phyloP scores from a whole-genome alignment of 1,140 invertebrate species.

The Matsumurasca onukii region DNA sequence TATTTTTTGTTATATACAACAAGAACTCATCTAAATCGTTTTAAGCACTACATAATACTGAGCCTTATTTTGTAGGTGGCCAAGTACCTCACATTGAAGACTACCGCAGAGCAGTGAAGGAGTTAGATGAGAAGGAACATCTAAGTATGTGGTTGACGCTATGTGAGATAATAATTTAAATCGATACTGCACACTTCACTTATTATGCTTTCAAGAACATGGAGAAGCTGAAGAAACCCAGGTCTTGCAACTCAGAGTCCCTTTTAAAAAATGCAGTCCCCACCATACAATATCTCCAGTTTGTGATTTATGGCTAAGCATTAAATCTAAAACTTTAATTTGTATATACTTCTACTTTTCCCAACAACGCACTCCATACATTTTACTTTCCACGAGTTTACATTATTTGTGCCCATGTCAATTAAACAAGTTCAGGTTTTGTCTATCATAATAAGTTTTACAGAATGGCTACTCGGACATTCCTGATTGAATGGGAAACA shows the following conservation, averaged over 20 bases:
- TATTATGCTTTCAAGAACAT: slow-evolving; percentile 96
- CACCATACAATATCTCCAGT: neutral
- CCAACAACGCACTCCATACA: too few relatives aligned
- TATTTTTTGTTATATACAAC: too few relatives aligned
- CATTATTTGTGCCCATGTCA: too few relatives aligned
- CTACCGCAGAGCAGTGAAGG: slow-evolving; percentile 88
- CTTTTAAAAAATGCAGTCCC: slow-evolving; percentile 56
- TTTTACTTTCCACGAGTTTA: too few relatives aligned
- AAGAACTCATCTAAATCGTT: too few relatives aligned
- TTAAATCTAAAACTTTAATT: too few relatives aligned
- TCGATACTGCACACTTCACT: slow-evolving; percentile 92
- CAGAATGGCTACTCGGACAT: too few relatives aligned
- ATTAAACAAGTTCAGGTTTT: too few relatives aligned
- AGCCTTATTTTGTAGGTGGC: slow-evolving; percentile 60
- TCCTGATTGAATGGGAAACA: too few relatives aligned
- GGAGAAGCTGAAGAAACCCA: slow-evolving; percentile 94
- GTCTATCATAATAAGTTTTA: too few relatives aligned
- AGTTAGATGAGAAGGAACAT: slow-evolving; percentile 97
- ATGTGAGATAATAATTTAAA: slow-evolving; percentile 95
- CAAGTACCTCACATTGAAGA: slow-evolving; percentile 97
- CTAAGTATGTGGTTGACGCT: slow-evolving; percentile 90
- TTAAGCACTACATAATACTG: neutral
- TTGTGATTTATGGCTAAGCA: slow-evolving; percentile 22
- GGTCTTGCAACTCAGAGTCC: slow-evolving; percentile 77
- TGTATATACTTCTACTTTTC: too few relatives aligned